Evolutionary conservation across 1,140 invertebrate genomes (phyloP).

Genomic region (Hetaerina americana): DNA sequence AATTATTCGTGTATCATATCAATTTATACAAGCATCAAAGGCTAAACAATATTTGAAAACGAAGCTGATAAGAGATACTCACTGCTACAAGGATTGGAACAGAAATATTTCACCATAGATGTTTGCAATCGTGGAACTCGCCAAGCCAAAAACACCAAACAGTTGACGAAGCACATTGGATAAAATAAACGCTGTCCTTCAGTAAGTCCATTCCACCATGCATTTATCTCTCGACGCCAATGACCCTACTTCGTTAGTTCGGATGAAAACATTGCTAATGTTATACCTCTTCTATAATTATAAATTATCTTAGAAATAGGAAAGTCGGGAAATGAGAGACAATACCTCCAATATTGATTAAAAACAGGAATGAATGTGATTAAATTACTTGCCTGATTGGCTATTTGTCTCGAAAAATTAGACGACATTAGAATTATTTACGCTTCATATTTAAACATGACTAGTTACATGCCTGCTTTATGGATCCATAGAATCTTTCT

Average conservation of each 20-base stretch:
- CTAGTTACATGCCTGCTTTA: constrained; percentile 28
- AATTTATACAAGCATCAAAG: background rate
- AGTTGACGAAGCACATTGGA: constrained; percentile 65
- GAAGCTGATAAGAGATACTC: constrained; percentile 21
- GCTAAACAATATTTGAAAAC: background rate
- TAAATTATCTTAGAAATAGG: constrained; percentile 16
- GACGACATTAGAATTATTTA: no score
- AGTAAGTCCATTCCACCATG: constrained; percentile 59
- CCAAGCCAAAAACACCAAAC: constrained; percentile 74
- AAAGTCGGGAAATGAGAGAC: constrained; percentile 14
- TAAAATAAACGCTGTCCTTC: constrained; percentile 66
- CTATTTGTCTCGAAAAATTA: no score
- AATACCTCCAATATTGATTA: constrained; percentile 11
- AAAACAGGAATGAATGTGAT: no score
- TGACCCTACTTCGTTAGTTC: constrained; percentile 30
- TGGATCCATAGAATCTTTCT: constrained; percentile 26
- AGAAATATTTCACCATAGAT: constrained; percentile 76
- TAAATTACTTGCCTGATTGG: no score
- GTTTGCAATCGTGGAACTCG: constrained; percentile 52
- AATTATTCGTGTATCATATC: no score
- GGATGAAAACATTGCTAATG: constrained; percentile 14
- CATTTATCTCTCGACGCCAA: constrained; percentile 42
- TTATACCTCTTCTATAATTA: background rate
- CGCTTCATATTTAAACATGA: no score
- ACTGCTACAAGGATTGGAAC: constrained; percentile 64